Evolutionary conservation across 2,888 invertebrate species (phyloP).

Genomic region (Tenthredo notha): DNA sequence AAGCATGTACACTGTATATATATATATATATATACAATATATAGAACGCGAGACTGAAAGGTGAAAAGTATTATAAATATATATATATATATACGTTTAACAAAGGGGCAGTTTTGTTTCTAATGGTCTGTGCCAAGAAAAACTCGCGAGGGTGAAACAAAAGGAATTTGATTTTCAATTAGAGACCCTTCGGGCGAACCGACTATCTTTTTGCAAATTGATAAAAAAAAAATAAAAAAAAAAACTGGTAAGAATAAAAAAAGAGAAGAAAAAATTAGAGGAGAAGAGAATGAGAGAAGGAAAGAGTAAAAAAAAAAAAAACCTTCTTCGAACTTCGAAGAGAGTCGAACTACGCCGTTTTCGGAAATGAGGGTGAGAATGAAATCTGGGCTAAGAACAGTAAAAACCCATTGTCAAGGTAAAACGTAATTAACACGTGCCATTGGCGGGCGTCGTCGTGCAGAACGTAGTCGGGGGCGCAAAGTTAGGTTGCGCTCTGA

Average conservation of each 20-base stretch:
- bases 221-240: neutral
- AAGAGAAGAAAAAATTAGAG: too few species aligned
- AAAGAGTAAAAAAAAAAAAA: too few species aligned
- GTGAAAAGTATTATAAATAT: conserved; percentile 29
- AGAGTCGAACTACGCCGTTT: neutral
- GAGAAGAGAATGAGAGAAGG: neutral
- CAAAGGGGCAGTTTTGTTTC: conserved; percentile 35
- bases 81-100: neutral
- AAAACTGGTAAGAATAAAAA: neutral
- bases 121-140: conserved; percentile 5
- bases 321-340: neutral
- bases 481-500: neutral
- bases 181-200: neutral
- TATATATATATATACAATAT: too few species aligned
- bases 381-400: conserved; percentile 24
- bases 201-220: conserved; percentile 1
- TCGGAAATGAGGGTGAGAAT: conserved; percentile 6
- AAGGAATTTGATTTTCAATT: conserved; percentile 49
- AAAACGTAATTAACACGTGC: conserved; percentile 35
- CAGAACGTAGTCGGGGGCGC: neutral
- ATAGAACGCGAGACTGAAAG: neutral
- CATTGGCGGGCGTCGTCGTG: conserved; percentile 16
- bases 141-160: neutral
- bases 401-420: conserved; percentile 12
- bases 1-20: neutral